These are phyloP conservation scores for Tiaroga cobitis DNA, from an alignment of 2,797 vertebrate genomes.

Conservation along the genomic window DNA sequence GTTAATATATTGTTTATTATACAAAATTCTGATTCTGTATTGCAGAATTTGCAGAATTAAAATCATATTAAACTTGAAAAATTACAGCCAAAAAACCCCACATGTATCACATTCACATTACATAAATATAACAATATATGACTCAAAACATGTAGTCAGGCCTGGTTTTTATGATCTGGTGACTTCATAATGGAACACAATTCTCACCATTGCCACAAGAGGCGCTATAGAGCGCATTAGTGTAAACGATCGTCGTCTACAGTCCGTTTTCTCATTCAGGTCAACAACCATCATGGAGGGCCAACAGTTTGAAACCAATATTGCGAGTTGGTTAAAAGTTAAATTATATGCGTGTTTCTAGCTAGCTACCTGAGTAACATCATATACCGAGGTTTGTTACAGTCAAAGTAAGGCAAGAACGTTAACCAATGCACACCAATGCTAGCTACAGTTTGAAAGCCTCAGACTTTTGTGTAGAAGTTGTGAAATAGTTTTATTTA, in stretches of 20 bases:
- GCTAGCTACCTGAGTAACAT: background rate
- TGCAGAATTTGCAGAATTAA: background rate
- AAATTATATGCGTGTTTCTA: background rate
- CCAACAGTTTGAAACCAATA: background rate
- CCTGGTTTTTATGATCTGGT: background rate
- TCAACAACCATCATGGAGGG: background rate
- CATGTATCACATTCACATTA: background rate
- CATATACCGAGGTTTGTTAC: background rate
- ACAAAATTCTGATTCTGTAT: background rate
- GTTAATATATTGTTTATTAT: background rate
- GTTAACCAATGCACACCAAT: background rate
- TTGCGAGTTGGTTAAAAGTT: background rate
- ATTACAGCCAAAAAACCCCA: accelerated
- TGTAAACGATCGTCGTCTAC: background rate
- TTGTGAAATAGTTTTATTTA: background rate
- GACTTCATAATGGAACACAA: background rate
- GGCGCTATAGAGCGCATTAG: background rate
- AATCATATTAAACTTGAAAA: background rate
- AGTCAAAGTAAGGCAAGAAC: background rate
- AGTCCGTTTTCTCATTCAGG: background rate
- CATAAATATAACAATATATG: background rate
- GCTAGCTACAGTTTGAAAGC: background rate
- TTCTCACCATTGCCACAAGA: background rate
- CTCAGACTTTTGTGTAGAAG: background rate
- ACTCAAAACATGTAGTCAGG: background rate